Conservation (phyloP, 2,888 invertebrate species). For the Troides oblongomaculatus region DNA sequence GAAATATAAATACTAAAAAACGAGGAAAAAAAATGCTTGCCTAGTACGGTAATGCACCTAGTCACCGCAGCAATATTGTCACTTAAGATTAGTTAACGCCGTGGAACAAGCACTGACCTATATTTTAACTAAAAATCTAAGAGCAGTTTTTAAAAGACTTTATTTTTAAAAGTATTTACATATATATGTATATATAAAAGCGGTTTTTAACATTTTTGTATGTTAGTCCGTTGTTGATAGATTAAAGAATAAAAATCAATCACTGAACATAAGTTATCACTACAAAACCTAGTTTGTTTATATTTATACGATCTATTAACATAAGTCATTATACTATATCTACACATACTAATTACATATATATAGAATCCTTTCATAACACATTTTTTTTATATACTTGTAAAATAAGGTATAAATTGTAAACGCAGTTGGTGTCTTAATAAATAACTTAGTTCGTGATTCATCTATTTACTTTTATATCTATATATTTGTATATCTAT, state of each 20-base stretch:
- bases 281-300: neutral
- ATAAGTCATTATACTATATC: too few relatives aligned
- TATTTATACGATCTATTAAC: too few relatives aligned
- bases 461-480: too few relatives aligned
- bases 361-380: too few relatives aligned
- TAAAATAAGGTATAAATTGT: too few relatives aligned
- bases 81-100: neutral
- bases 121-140: neutral
- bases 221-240: too few relatives aligned
- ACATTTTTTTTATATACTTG: too few relatives aligned
- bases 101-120: neutral
- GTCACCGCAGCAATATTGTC: neutral
- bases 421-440: too few relatives aligned
- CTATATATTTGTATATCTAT: too few relatives aligned
- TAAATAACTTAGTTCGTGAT: too few relatives aligned
- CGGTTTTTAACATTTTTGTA: neutral
- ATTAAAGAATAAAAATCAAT: neutral
- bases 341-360: too few relatives aligned
- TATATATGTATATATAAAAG: neutral
- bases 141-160: neutral
- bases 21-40: neutral
- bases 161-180: neutral
- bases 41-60: neutral
- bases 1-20: neutral
- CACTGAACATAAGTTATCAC: constrained; percentile 1